These are phyloP conservation scores for Hozukius guyotensis DNA, from an alignment of 2,797 vertebrate species.

Conservation along the genomic window DNA sequence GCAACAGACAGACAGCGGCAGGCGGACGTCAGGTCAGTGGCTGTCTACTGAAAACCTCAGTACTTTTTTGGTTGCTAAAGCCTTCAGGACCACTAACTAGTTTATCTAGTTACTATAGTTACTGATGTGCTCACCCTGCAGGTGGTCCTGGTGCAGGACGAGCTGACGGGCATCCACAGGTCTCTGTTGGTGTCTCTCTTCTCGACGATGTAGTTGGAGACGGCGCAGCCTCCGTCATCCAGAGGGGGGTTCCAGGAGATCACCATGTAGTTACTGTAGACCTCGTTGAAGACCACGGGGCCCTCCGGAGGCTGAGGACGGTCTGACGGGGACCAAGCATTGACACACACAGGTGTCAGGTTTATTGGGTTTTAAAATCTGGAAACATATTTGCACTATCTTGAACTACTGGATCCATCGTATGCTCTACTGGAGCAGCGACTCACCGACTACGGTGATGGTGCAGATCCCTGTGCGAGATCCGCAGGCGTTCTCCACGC, in stretches of 20 bases:
- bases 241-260: constrained; percentile 97
- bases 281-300: constrained; percentile 93
- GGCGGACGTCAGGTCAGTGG: neutral
- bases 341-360: neutral
- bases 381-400: too few relatives aligned
- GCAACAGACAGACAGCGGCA: neutral
- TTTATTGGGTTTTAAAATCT: neutral
- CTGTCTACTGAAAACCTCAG: neutral
- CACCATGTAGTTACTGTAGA: constrained; percentile 94
- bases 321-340: constrained; percentile 77
- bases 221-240: constrained; percentile 93
- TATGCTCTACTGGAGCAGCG: neutral
- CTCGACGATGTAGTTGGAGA: constrained; percentile 98
- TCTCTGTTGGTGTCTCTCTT: constrained; percentile 97
- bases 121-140: constrained; percentile 78
- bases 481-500: constrained; percentile 92
- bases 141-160: constrained; percentile 91
- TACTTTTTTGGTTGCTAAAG: neutral
- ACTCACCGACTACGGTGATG: constrained; percentile 94
- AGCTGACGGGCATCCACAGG: constrained; percentile 96
- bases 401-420: neutral
- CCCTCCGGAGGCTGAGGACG: constrained; percentile 95
- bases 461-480: constrained; percentile 90
- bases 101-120: too few relatives aligned
- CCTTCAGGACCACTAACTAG: too few relatives aligned